phyloP scores from a whole-genome alignment of 2,888 invertebrate species.

The Spilarctia lutea region DNA sequence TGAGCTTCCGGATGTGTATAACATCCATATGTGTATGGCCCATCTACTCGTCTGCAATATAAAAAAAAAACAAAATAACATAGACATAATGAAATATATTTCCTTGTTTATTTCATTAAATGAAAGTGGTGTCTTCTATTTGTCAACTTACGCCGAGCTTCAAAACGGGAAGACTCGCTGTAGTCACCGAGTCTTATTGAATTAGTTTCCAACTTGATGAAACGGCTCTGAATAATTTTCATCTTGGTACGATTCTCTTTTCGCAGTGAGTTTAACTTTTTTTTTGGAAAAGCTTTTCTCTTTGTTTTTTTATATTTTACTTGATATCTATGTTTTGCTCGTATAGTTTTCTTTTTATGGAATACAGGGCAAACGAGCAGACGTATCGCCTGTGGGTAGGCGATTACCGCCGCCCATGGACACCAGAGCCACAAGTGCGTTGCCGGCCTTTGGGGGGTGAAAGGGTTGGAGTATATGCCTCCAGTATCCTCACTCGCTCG shows the following conservation, averaged over 20 bases:
- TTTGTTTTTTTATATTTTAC: conserved; percentile 28
- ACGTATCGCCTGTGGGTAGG: no score
- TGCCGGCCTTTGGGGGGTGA: no score
- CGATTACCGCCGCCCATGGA: no score
- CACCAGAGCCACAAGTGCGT: no score
- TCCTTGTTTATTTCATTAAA: background rate
- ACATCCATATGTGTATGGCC: no score
- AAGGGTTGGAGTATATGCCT: no score
- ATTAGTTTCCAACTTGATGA: conserved; percentile 69
- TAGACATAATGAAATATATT: background rate
- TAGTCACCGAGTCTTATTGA: conserved; percentile 65
- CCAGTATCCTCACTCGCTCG: no score
- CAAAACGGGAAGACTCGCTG: conserved; percentile 43
- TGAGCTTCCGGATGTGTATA: no score
- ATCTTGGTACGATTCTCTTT: conserved; percentile 48
- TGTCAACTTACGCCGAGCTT: conserved; percentile 38
- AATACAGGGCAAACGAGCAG: no score
- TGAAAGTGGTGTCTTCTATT: background rate
- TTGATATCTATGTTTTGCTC: conserved; percentile 13
- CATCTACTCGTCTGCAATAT: no score
- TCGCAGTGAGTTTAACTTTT: conserved; percentile 22
- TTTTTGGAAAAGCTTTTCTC: conserved; percentile 36
- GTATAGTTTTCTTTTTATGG: no score
- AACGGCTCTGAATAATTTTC: conserved; percentile 61
- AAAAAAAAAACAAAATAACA: no score